Evolutionary conservation across 2,797 vertebrate species (phyloP).

Genomic region (Sparus aurata): DNA sequence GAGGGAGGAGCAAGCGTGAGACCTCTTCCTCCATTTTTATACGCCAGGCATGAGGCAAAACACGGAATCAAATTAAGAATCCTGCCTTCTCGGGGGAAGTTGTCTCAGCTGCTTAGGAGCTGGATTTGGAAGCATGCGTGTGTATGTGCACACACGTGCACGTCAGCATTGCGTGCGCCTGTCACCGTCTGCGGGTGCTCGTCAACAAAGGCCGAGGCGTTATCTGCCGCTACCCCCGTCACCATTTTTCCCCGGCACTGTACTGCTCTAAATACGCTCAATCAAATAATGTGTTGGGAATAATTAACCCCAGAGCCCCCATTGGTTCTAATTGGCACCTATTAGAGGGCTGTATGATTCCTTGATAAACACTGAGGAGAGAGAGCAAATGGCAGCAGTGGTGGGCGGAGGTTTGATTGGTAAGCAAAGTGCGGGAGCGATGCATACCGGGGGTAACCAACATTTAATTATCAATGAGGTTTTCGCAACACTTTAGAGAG

Average conservation of each 20-base stretch:
- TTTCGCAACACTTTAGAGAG: constrained; percentile 87
- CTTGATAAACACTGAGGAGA: constrained; percentile 85
- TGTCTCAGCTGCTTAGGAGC: constrained; percentile 6
- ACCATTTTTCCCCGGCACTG: constrained; percentile 72
- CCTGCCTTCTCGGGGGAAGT: background rate
- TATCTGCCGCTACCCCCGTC: constrained; percentile 73
- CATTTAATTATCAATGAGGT: constrained; percentile 92
- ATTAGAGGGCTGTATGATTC: constrained; percentile 86
- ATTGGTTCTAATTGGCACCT: constrained; percentile 88
- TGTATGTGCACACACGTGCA: background rate
- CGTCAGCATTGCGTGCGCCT: background rate
- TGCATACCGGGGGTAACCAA: constrained; percentile 88
- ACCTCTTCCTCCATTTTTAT: background rate
- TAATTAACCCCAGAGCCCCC: constrained; percentile 88
- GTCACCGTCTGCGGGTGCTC: constrained; percentile 37
- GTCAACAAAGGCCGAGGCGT: constrained; percentile 69
- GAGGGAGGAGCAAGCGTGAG: constrained; percentile 13
- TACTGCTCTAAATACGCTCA: constrained; percentile 84
- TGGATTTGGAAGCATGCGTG: background rate
- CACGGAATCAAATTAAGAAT: background rate
- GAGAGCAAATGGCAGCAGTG: constrained; percentile 73
- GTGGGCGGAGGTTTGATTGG: constrained; percentile 86
- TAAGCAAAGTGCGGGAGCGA: constrained; percentile 87
- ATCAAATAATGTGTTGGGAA: constrained; percentile 88
- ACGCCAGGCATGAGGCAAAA: background rate